phyloP scores from a whole-genome alignment of 2,888 invertebrate species.

The Drosophila quasianomalipes region DNA sequence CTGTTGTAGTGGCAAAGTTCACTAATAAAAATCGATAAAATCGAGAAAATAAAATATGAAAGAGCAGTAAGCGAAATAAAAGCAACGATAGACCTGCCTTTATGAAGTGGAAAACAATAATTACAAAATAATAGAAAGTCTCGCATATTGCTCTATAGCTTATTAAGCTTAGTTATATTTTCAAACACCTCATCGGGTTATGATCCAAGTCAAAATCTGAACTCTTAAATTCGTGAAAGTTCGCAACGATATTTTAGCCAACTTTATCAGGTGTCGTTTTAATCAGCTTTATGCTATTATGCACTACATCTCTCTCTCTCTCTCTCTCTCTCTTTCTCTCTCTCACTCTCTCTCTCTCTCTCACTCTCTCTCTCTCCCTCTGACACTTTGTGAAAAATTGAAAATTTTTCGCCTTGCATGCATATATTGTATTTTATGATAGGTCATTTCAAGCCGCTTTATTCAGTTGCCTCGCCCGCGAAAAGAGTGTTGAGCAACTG shows the following conservation, averaged over 20 bases:
- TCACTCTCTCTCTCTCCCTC: not conserved
- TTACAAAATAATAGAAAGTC: slow-evolving; percentile 51
- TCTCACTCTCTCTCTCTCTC: not conserved
- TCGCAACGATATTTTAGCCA: not conserved
- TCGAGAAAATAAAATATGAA: slow-evolving; percentile 18
- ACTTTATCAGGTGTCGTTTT: not conserved
- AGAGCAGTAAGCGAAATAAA: slow-evolving; percentile 42
- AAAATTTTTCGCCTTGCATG: not conserved
- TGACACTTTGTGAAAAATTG: not conserved
- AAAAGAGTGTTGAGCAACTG: slow-evolving; percentile 6
- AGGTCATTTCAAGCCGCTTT: not conserved
- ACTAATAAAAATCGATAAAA: slow-evolving; percentile 22
- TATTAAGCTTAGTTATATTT: slow-evolving; percentile 3
- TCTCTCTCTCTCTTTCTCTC: too few species aligned
- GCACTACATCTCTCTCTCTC: not conserved
- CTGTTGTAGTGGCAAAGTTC: slow-evolving; percentile 56
- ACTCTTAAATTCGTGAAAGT: slow-evolving; percentile 13
- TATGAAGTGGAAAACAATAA: slow-evolving; percentile 49
- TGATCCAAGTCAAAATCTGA: slow-evolving; percentile 11
- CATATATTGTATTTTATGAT: not conserved
- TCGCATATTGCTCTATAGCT: slow-evolving; percentile 15
- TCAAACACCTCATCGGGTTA: not conserved
- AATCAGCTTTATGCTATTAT: not conserved
- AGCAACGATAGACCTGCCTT: slow-evolving; percentile 13
- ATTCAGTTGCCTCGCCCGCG: not conserved